Conservation (phyloP, 2,113 vertebrate species). For the Podarcis cretensis region DNA sequence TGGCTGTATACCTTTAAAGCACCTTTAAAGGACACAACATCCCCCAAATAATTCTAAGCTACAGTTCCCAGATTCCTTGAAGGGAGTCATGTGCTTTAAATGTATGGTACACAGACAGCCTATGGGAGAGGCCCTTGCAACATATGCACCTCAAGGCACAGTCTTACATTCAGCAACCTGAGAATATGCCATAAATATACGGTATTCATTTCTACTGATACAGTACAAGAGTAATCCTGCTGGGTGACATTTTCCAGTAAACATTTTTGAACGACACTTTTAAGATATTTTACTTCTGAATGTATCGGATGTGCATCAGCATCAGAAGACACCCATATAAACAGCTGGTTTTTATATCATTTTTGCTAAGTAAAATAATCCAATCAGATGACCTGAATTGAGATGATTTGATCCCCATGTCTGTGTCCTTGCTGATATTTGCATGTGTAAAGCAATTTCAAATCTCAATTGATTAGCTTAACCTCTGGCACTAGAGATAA, state of each 20-base stretch:
- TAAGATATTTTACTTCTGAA: not conserved
- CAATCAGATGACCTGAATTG: not conserved
- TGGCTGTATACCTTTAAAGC: too few species aligned
- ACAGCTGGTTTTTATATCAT: not conserved
- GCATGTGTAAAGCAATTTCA: conserved; percentile 44
- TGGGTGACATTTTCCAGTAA: not conserved
- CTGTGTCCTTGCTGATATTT: conserved; percentile 24
- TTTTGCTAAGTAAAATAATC: conserved; percentile 28
- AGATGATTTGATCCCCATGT: not conserved
- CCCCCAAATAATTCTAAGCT: too few species aligned
- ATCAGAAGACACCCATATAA: conserved; percentile 20
- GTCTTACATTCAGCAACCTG: not conserved
- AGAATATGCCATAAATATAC: not conserved
- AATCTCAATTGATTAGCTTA: conserved; percentile 41
- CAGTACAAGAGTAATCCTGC: not conserved
- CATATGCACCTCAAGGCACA: not conserved
- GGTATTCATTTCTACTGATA: not conserved
- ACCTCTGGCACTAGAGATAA: conserved; percentile 44
- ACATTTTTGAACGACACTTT: not conserved
- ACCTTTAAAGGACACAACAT: too few species aligned
- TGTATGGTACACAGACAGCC: too few species aligned
- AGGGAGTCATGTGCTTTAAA: too few species aligned
- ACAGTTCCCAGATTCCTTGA: too few species aligned
- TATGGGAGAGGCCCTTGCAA: not conserved
- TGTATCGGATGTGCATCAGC: not conserved